These are phyloP conservation scores for Aphidius gifuensis DNA, from an alignment of 1,140 invertebrate species.

Conservation along the genomic window DNA sequence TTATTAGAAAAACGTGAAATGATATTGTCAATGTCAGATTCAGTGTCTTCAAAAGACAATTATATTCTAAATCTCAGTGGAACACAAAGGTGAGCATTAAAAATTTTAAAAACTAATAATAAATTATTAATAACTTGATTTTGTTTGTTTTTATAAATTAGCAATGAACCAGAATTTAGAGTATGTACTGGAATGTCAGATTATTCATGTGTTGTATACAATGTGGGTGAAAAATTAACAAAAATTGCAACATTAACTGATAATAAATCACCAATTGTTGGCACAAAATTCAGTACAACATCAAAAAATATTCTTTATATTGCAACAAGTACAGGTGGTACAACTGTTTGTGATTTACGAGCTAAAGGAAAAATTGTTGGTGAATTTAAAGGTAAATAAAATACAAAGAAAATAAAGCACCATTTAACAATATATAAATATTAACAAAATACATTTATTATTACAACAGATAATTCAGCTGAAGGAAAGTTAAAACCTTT, in stretches of 20 bases:
- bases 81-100: slow-evolving; percentile 34
- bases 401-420: background rate
- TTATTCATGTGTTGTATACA: slow-evolving; percentile 48
- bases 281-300: slow-evolving; percentile 61
- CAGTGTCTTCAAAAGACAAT: slow-evolving; percentile 32
- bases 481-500: slow-evolving; percentile 58
- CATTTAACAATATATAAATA: background rate
- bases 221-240: slow-evolving; percentile 43
- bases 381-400: slow-evolving; percentile 58
- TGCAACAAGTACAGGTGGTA: slow-evolving; percentile 58
- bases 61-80: slow-evolving; percentile 45
- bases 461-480: slow-evolving; percentile 49
- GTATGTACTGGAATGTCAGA: slow-evolving; percentile 45
- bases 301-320: slow-evolving; percentile 64
- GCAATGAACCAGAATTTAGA: slow-evolving; percentile 45
- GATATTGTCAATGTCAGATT: slow-evolving; percentile 22
- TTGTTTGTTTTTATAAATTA: slow-evolving; percentile 9
- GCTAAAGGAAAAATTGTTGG: slow-evolving; percentile 55
- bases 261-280: slow-evolving; percentile 56
- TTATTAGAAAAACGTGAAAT: slow-evolving; percentile 26
- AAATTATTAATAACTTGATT: slow-evolving; percentile 20
- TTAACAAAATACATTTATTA: background rate
- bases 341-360: slow-evolving; percentile 67
- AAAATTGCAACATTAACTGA: slow-evolving; percentile 43
- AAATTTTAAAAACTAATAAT: slow-evolving; percentile 15